Evolutionary conservation across 64 coral and sea anemone species (phyloP).

Genomic region (Trachythela sp.): DNA sequence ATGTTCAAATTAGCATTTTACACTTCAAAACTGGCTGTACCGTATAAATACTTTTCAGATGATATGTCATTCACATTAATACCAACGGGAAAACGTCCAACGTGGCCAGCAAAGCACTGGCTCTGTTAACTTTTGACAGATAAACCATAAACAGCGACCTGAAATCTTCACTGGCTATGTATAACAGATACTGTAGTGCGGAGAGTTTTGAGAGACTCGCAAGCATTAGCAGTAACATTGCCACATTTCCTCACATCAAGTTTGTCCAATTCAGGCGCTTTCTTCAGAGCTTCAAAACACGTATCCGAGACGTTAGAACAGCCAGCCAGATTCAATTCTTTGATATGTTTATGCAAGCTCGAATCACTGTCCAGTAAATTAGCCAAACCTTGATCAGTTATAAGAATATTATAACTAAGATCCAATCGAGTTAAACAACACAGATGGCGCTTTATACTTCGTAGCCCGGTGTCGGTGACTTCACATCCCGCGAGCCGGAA

Average conservation of each 20-base stretch:
- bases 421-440: conserved; percentile 59
- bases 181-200: background rate
- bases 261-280: conserved; percentile 42
- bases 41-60: no score
- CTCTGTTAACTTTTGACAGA: no score
- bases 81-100: no score
- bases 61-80: no score
- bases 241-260: conserved; percentile 72
- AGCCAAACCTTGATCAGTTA: conserved; percentile 79
- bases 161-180: background rate
- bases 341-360: conserved; percentile 19
- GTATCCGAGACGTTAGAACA: conserved; percentile 70
- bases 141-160: background rate
- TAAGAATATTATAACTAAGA: conserved; percentile 79
- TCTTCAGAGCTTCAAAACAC: conserved; percentile 61
- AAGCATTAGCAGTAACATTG: conserved; percentile 41
- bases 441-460: conserved; percentile 61
- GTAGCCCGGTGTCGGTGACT: conserved; percentile 76
- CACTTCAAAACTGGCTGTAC: no score
- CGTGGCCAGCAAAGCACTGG: no score
- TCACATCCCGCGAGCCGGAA: conserved; percentile 84
- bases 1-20: no score
- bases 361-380: conserved; percentile 50
- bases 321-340: conserved; percentile 68
- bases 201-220: background rate